Evolutionary conservation across 2,888 invertebrate species (phyloP).

Genomic region (Lepidochitona cinerea): DNA sequence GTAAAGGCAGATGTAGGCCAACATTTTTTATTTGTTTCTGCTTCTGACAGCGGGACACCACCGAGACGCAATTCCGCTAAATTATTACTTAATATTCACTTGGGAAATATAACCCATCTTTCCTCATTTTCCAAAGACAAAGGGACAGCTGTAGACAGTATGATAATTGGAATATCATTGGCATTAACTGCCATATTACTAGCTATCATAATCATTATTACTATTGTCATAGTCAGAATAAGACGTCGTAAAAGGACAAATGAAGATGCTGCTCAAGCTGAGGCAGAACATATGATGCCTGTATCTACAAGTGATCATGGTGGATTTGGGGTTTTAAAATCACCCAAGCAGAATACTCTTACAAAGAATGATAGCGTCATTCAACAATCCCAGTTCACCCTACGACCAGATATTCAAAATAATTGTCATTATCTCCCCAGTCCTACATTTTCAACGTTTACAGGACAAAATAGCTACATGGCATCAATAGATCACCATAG

Average conservation of each 20-base stretch:
- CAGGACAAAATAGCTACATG: constrained; percentile 2
- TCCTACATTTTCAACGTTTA: constrained; percentile 3
- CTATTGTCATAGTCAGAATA: not conserved
- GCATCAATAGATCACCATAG: not conserved
- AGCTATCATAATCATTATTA: not conserved
- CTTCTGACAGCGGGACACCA: not conserved
- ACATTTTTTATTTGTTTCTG: not conserved
- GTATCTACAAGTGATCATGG: not conserved
- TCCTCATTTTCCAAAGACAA: not conserved
- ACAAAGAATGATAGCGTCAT: not conserved
- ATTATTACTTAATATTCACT: not conserved
- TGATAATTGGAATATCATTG: not conserved
- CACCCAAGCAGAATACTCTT: not conserved
- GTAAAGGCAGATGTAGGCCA: not conserved
- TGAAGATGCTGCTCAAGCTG: not conserved
- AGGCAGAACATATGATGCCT: constrained; percentile 1
- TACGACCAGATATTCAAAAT: not conserved
- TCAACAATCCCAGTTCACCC: not conserved
- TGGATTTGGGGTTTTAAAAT: not conserved
- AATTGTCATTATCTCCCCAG: not conserved
- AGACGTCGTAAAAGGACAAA: not conserved
- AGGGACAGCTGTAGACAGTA: not conserved
- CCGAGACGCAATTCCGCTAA: not conserved
- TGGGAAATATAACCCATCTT: not conserved
- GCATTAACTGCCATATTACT: not conserved